These are phyloP conservation scores for Dasyornis broadbenti DNA, from an alignment of 2,113 vertebrate species.

Conservation along the genomic window DNA sequence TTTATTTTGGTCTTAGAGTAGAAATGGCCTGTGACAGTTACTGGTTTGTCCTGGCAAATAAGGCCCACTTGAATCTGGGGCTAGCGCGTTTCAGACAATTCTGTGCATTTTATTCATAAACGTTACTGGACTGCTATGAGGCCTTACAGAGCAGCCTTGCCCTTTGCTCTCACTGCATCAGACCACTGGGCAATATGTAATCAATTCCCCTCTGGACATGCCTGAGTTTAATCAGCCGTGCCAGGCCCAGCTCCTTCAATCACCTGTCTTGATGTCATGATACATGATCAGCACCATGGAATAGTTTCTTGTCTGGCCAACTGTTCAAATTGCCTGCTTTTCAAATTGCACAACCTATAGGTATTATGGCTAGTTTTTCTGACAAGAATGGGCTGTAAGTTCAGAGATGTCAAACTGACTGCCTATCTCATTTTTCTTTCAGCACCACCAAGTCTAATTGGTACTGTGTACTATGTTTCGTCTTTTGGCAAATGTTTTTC, in stretches of 20 bases:
- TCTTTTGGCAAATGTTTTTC: neutral
- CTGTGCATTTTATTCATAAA: neutral
- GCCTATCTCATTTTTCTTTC: neutral
- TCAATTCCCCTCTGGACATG: neutral
- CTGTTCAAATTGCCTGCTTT: neutral
- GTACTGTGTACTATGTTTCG: neutral
- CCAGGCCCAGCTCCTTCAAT: neutral
- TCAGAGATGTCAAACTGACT: neutral
- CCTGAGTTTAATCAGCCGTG: neutral
- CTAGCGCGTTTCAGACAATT: neutral
- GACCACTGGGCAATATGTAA: neutral
- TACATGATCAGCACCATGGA: neutral
- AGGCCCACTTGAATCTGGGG: neutral
- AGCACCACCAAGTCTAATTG: neutral
- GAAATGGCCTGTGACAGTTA: neutral
- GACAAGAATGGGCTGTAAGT: neutral
- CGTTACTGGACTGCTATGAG: neutral
- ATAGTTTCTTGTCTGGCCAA: neutral
- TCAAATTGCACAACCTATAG: neutral
- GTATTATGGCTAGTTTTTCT: neutral
- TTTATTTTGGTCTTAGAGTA: neutral
- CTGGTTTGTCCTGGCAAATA: neutral
- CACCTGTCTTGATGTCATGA: neutral
- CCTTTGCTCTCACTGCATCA: neutral
- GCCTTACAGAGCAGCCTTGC: neutral